These are phyloP conservation scores for Syndactyla subalaris DNA, from an alignment of 2,797 vertebrate species.

Conservation along the genomic window DNA sequence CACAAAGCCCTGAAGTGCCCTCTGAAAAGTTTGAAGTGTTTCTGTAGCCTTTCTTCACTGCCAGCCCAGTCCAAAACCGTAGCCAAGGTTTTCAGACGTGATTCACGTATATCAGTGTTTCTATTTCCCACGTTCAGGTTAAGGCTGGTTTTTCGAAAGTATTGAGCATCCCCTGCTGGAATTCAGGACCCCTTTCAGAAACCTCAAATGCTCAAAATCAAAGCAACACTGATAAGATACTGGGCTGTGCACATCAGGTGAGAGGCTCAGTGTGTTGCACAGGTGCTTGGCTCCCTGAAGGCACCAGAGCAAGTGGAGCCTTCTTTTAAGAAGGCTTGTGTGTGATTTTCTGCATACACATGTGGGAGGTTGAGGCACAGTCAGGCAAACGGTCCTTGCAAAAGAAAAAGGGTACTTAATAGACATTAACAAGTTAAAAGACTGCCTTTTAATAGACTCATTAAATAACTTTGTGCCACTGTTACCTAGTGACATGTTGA, in stretches of 20 bases:
- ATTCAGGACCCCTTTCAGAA: neutral
- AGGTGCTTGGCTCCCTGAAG: neutral
- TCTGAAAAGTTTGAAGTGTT: neutral
- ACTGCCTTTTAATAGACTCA: neutral
- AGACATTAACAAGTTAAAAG: neutral
- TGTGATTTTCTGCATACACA: accelerated
- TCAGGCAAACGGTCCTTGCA: neutral
- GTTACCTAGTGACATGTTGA: neutral
- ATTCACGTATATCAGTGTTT: accelerated
- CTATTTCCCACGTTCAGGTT: neutral
- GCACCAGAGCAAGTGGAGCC: accelerated
- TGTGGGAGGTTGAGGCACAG: neutral
- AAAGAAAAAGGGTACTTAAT: neutral
- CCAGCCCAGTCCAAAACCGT: neutral
- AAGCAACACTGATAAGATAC: accelerated
- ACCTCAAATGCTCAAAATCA: neutral
- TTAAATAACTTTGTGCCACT: neutral
- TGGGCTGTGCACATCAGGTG: neutral
- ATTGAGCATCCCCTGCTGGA: conserved; percentile 55
- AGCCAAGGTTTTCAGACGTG: neutral
- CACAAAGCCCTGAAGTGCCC: neutral
- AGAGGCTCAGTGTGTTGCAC: too few relatives aligned
- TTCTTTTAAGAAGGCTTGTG: neutral
- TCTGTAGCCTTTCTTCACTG: neutral
- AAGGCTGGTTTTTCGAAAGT: neutral